These are phyloP conservation scores for Ypsolopha scabrella DNA, from an alignment of 2,888 invertebrate species.

Conservation along the genomic window DNA sequence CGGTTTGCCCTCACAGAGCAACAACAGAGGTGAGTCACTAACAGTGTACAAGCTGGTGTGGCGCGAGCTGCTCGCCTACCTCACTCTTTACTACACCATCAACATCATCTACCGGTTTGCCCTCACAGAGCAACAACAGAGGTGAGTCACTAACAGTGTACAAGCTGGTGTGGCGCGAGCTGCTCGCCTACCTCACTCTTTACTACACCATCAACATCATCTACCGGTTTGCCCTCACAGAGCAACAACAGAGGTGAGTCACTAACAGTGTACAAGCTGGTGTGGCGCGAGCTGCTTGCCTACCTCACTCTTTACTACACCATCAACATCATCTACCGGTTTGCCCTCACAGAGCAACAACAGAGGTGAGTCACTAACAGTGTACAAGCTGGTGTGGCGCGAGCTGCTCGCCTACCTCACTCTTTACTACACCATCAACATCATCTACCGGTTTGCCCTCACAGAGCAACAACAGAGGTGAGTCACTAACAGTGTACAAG, in stretches of 20 bases:
- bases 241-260: conserved; percentile 82
- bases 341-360: conserved; percentile 82
- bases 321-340: no score
- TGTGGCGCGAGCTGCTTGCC: no score
- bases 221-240: conserved; percentile 86
- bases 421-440: conserved; percentile 88
- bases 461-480: conserved; percentile 85
- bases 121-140: conserved; percentile 82
- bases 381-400: no score
- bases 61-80: conserved; percentile 77
- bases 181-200: conserved; percentile 82
- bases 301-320: no score
- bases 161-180: no score
- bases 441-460: conserved; percentile 87
- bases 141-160: conserved; percentile 75
- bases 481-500: no score
- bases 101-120: conserved; percentile 89
- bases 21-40: conserved; percentile 80
- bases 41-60: no score
- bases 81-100: conserved; percentile 86
- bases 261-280: no score
- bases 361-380: conserved; percentile 78
- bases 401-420: conserved; percentile 80
- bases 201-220: conserved; percentile 90
- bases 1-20: conserved; percentile 76